These are phyloP conservation scores for Emydoidea blandingii DNA, from an alignment of 2,797 vertebrate genomes.

Conservation along the genomic window DNA sequence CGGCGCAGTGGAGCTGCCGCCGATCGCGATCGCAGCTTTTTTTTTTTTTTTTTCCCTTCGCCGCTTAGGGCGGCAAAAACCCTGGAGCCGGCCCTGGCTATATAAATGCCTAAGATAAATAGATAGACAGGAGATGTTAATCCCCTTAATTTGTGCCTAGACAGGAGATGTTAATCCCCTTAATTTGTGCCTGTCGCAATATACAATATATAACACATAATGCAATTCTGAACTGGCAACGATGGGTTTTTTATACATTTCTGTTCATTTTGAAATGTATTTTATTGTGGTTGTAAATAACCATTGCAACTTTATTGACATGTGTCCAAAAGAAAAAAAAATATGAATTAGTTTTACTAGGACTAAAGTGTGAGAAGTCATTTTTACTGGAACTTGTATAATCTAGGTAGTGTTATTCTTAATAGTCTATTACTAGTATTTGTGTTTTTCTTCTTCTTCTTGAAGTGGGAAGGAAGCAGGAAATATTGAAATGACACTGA, in stretches of 20 bases:
- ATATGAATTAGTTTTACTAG: background rate
- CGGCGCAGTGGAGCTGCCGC: too few species aligned
- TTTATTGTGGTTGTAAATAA: background rate
- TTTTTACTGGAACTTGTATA: background rate
- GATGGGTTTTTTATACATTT: background rate
- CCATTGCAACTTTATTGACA: background rate
- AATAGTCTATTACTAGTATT: background rate
- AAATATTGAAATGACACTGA: background rate
- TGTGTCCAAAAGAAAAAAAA: background rate
- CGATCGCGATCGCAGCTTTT: too few species aligned
- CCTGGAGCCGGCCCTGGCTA: background rate
- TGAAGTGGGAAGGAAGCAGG: background rate
- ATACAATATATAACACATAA: background rate
- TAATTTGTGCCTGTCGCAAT: background rate
- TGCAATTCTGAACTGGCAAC: background rate
- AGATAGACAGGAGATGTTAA: background rate
- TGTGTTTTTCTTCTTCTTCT: background rate
- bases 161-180: background rate
- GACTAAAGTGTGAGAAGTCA: background rate
- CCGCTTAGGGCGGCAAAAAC: too few species aligned
- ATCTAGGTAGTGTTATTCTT: background rate
- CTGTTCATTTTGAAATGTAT: background rate
- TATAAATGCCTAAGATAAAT: background rate
- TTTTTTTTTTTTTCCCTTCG: too few species aligned
- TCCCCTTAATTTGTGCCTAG: background rate